Base-by-base conservation (phyloP, 2,888 invertebrate species). In the Drosophila histrio region DNA sequence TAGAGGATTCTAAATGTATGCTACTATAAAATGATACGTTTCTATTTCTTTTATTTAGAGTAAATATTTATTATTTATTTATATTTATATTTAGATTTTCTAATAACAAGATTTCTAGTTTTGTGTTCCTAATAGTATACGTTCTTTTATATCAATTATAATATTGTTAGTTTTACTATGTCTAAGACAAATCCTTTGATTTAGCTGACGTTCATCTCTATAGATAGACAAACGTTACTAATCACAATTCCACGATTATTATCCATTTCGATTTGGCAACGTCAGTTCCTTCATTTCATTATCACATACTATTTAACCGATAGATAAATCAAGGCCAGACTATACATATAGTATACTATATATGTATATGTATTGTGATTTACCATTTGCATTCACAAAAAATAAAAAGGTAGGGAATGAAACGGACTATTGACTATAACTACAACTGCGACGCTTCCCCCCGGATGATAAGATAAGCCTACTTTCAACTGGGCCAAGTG, bases 381-480 rank as follows among this genome's bases (percentile, higher is more conserved):
- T 64, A 39, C 26, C 74, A 71, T 72, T 69, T 70, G 71, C 70
- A 72, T 69, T 69, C 52, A 53, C 21, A 21, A 34, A 44, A 24
- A n/a, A 38, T 9, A 62, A 38, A 22, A 39, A 19, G 17, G 26
- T 34, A 13, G 21, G 21, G 34, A 19, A 28, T 32, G 13, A 19
- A 22, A 30, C 3, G 19, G 13, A 22, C 26, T 24, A 7, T 9
- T 5, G 6, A 22, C 17, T 17, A 15, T 13, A 11, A 32, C 32
- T 13, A 1, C 13, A 15, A 28, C 11, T 39, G 11, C 38, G 13
- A 15, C 34, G 28, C 36, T 13, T 8, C 41, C 73, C 41, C 36
- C 7, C 4, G 30, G 2, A 19, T 28, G 77, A 77, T 72, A 72
- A 72, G 72, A 72, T 72, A 72, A 72, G 54, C 21, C 34, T 2